Conservation (phyloP, 2,113 vertebrate genomes). For the Neofelis nebulosa region DNA sequence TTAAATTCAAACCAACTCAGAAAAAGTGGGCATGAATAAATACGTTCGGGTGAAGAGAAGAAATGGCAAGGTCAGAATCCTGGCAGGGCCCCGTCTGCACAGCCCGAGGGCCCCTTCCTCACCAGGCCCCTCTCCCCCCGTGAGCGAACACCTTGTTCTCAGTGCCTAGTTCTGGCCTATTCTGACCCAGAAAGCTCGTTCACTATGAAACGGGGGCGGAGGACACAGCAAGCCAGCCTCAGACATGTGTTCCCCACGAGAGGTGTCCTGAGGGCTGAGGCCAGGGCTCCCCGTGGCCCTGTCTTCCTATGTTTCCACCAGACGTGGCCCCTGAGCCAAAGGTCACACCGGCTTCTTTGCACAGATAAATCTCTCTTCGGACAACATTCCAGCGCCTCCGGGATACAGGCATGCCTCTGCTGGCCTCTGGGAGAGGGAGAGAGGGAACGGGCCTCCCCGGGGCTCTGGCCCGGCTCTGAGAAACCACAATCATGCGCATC, state of each 20-base stretch:
- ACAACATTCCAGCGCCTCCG: no score
- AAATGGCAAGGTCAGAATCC: background rate
- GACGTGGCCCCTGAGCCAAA: background rate
- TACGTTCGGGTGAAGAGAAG: background rate
- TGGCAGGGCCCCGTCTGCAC: background rate
- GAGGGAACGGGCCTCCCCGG: background rate
- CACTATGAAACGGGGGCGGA: background rate
- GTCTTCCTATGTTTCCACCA: background rate
- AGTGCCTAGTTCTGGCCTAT: background rate
- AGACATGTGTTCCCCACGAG: background rate
- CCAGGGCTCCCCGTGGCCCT: background rate
- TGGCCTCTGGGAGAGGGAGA: background rate
- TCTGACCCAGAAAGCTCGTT: background rate
- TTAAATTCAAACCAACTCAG: background rate
- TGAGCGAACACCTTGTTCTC: background rate
- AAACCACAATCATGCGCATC: background rate
- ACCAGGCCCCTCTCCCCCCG: background rate
- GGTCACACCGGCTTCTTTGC: background rate
- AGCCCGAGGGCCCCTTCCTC: background rate
- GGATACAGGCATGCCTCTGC: background rate
- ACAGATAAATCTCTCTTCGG: fast-evolving
- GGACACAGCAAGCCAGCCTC: background rate
- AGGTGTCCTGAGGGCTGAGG: background rate
- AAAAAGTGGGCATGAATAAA: background rate
- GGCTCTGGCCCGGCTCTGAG: background rate